phyloP scores from a whole-genome alignment of 2,797 vertebrate species.

The Neopelma chrysocephalum region DNA sequence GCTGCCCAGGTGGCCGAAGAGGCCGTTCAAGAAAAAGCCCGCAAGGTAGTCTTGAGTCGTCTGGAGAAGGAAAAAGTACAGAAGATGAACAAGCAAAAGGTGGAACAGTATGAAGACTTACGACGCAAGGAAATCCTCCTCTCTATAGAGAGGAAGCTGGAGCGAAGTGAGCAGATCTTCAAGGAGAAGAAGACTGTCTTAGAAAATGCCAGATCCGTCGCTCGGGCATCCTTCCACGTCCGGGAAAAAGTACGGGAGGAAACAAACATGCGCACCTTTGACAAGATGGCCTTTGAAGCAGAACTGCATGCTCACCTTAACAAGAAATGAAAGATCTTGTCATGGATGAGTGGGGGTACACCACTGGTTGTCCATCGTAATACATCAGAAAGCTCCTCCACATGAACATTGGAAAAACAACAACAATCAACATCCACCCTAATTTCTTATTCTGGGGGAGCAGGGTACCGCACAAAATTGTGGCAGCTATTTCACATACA shows the following conservation, averaged over 20 bases:
- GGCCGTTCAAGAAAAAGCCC: constrained; percentile 86
- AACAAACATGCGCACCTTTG: constrained; percentile 93
- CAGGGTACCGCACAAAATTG: constrained; percentile 49
- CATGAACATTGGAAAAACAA: background rate
- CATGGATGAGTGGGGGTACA: background rate
- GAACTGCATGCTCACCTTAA: constrained; percentile 90
- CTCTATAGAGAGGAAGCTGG: constrained; percentile 94
- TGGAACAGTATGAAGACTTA: constrained; percentile 89
- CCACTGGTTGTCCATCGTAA: background rate
- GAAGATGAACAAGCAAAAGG: constrained; percentile 89
- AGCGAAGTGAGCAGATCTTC: constrained; percentile 96
- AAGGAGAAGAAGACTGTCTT: constrained; percentile 89
- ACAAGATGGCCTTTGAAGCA: constrained; percentile 96
- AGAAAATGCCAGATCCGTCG: constrained; percentile 93
- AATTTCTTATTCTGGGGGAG: constrained; percentile 8
- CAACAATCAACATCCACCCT: background rate
- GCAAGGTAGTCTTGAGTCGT: constrained; percentile 85
- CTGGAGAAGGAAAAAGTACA: constrained; percentile 94
- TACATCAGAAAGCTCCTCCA: background rate
- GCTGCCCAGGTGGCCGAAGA: constrained; percentile 88
- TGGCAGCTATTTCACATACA: constrained; percentile 64
- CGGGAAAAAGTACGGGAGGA: constrained; percentile 94
- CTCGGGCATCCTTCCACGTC: constrained; percentile 93
- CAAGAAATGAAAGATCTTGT: constrained; percentile 81
- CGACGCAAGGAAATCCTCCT: constrained; percentile 89